A percentile compares a stretch with the other conserved stretches of the same genome.
Evolutionary conservation across 2,888 invertebrate species (phyloP).

Genomic region (Sisyra nigra): DNA sequence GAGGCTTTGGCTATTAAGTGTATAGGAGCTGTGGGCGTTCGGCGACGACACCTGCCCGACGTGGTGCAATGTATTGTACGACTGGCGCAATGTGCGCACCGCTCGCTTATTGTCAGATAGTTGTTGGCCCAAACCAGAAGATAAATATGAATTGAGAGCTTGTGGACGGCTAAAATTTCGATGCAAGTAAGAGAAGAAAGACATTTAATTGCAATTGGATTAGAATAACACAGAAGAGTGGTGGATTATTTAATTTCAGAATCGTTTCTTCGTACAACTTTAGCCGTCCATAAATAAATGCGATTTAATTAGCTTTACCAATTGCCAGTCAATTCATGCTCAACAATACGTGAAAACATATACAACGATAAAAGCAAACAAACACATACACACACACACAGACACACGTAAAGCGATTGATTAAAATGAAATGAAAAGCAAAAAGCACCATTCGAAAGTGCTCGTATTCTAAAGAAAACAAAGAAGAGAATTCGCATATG

Average conservation of each 20-base stretch:
- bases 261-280: slow-evolving; percentile 1
- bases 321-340: too few species aligned
- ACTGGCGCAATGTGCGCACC: background rate
- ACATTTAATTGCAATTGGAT: background rate
- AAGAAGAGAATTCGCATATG: background rate
- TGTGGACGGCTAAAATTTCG: slow-evolving; percentile 22
- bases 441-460: background rate
- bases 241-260: too few species aligned
- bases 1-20: too few species aligned
- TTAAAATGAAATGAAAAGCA: too few species aligned
- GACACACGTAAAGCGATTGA: too few species aligned
- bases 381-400: too few species aligned
- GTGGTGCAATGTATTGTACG: slow-evolving; percentile 1
- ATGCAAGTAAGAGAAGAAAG: background rate
- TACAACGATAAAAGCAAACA: slow-evolving; percentile 1
- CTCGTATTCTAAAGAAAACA: background rate
- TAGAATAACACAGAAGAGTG: background rate
- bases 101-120: slow-evolving; percentile 1
- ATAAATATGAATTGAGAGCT: slow-evolving; percentile 24
- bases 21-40: too few species aligned
- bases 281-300: slow-evolving; percentile 9
- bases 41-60: background rate
- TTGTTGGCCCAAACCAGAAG: slow-evolving; percentile 4
- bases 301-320: slow-evolving; percentile 1
- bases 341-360: background rate